These are phyloP conservation scores for Papilio helenus DNA, from an alignment of 1,140 invertebrate species.

Conservation along the genomic window DNA sequence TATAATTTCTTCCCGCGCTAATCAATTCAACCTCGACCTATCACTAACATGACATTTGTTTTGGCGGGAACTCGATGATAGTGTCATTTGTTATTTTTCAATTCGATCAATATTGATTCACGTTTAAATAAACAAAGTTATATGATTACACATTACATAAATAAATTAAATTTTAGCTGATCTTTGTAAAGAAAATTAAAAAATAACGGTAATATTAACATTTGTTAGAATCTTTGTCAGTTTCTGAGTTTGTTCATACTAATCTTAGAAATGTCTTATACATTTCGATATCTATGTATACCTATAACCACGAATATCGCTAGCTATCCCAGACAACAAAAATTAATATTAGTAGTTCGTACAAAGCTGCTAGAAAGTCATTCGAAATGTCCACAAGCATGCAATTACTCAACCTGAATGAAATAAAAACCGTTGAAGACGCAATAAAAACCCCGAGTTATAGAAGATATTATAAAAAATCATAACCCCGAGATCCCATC, in stretches of 20 bases:
- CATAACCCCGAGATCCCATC: not conserved
- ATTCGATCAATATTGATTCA: not conserved
- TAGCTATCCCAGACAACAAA: not conserved
- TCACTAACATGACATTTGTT: constrained; percentile 32
- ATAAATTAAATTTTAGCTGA: too few species aligned
- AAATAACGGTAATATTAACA: too few species aligned
- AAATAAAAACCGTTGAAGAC: not conserved
- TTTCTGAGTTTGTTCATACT: not conserved
- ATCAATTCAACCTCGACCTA: constrained; percentile 39
- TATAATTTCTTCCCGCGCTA: constrained; percentile 32
- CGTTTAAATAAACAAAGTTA: too few species aligned
- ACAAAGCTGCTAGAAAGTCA: not conserved
- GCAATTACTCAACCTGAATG: not conserved
- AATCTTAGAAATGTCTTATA: not conserved
- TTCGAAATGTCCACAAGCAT: not conserved
- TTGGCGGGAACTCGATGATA: constrained; percentile 28
- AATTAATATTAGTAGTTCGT: too few species aligned
- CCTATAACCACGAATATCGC: not conserved
- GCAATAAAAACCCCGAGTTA: constrained; percentile 1
- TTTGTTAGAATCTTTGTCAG: not conserved
- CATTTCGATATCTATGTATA: not conserved
- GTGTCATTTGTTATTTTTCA: not conserved
- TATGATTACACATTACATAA: too few species aligned
- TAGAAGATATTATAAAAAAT: constrained; percentile 9
- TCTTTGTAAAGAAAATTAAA: too few species aligned